phyloP scores from a whole-genome alignment of 2,797 vertebrate species.

The Enteromius argenteus region DNA sequence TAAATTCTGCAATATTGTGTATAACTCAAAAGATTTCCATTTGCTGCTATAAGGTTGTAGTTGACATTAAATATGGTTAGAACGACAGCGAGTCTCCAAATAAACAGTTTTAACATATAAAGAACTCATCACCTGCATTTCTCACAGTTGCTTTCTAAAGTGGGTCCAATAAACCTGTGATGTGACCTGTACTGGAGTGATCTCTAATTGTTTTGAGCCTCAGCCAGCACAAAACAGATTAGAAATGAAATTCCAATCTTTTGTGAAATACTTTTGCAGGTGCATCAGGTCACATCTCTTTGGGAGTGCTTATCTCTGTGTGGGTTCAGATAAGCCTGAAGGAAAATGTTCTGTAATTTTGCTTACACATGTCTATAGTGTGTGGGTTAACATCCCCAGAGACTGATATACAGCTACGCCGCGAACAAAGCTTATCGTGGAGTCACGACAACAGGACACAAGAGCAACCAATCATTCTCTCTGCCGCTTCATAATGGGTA shows the following conservation, averaged over 20 bases:
- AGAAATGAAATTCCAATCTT: conserved; percentile 19
- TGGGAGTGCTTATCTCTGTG: conserved; percentile 25
- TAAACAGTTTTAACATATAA: background rate
- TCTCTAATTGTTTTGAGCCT: conserved; percentile 36
- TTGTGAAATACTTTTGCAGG: conserved; percentile 32
- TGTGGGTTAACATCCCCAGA: conserved; percentile 4
- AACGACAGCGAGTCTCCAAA: background rate
- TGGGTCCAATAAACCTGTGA: conserved; percentile 6
- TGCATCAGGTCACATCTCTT: conserved; percentile 43
- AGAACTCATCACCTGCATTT: background rate
- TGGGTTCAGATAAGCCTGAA: conserved; percentile 17
- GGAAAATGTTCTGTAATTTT: conserved; percentile 38
- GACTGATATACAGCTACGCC: background rate
- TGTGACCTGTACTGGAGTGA: background rate
- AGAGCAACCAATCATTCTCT: background rate
- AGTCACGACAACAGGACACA: background rate
- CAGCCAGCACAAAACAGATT: conserved; percentile 23
- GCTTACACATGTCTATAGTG: conserved; percentile 33
- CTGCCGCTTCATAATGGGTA: background rate
- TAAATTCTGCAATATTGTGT: background rate
- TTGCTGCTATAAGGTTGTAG: background rate
- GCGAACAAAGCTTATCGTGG: conserved; percentile 7
- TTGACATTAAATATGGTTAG: background rate
- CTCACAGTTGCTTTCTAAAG: background rate
- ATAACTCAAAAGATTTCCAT: background rate